Evolutionary conservation across 2,113 vertebrate species (phyloP), one percentile per base, ranked within the genome.

Genomic region (Cromileptes altivelis): DNA sequence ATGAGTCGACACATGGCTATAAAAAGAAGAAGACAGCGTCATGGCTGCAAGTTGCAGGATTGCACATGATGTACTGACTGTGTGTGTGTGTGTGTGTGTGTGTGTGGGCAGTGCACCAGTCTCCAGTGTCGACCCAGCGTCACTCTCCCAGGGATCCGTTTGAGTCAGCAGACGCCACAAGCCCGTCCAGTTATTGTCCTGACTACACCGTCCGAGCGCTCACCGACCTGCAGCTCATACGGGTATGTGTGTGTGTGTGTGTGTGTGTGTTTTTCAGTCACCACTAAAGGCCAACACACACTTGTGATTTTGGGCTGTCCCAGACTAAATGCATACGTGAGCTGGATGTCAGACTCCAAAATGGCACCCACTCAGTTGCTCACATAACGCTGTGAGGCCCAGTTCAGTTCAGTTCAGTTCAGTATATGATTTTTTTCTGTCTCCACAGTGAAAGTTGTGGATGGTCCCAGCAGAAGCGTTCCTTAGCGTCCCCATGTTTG

Each of bases 171-270:
- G 97, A 97, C 0, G 94, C 94, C 2, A 77, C 95, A 25, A 93
- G 94, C 85, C 94, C 94, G 8, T 93, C 95, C 62, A 92, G 94
- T 0, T 98, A 98, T 53, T 97, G 96, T 90, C 97, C 97, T 0
- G 97, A 98, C 95, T 98, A 98, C 94, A 97, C 97, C 2, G 97
- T 98, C 85, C 94, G 97, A 85, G 97, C 97, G 4, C 96, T 98
- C 37, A 97, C 96, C 0, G 97, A 98, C 87, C 95, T 98, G 85
- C 97, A 98, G 94, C 94, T 97, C 81, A 96, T 98, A 82, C 96
- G 97, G 95, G 89, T 93, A 65, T 1, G 86, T 82, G 1, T 27
- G 4, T 78, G 33, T 82, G 3, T 76, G 21, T 60, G 9, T 65
- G 53, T 70, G 52, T 69, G 53, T 25, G 52, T 53, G 27, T 33